These are phyloP conservation scores for Sesia bembeciformis DNA, from an alignment of 2,888 invertebrate genomes.

Conservation along the genomic window DNA sequence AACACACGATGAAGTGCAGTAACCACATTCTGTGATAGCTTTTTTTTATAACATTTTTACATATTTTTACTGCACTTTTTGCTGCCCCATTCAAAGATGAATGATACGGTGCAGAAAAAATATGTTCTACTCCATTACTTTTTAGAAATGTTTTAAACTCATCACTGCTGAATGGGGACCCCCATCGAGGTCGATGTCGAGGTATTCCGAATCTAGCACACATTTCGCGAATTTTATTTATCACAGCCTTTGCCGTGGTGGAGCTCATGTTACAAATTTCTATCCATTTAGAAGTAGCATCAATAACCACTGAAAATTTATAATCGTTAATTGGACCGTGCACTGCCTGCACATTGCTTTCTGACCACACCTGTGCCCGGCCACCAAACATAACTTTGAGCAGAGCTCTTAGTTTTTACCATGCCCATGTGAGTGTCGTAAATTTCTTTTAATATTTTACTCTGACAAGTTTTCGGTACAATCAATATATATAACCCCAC, in stretches of 20 bases:
- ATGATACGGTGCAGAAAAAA: constrained; percentile 4
- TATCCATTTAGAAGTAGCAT: constrained; percentile 4
- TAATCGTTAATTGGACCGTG: constrained; percentile 1
- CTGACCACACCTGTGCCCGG: constrained; percentile 10
- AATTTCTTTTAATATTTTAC: constrained; percentile 1
- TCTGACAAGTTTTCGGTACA: constrained; percentile 5
- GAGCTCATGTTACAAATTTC: neutral
- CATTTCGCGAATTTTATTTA: neutral
- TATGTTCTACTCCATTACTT: neutral
- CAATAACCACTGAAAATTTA: constrained; percentile 1
- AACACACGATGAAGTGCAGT: neutral
- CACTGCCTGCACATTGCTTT: constrained; percentile 3
- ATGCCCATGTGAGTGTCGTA: constrained; percentile 14
- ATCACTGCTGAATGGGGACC: constrained; percentile 2
- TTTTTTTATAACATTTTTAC: neutral
- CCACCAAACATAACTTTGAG: constrained; percentile 15
- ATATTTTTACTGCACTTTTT: neutral
- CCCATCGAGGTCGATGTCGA: too few relatives aligned
- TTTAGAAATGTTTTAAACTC: constrained; percentile 2
- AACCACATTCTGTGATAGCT: neutral
- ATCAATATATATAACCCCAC: constrained; percentile 12
- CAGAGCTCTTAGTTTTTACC: constrained; percentile 11
- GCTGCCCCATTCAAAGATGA: constrained; percentile 5
- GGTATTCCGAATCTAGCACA: neutral
- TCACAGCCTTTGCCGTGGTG: neutral